A percentile compares a stretch with the other conserved stretches of the same genome.
These are phyloP conservation scores for Malurus cyaneus DNA, from an alignment of 2,113 vertebrate genomes.

Conservation along the genomic window DNA sequence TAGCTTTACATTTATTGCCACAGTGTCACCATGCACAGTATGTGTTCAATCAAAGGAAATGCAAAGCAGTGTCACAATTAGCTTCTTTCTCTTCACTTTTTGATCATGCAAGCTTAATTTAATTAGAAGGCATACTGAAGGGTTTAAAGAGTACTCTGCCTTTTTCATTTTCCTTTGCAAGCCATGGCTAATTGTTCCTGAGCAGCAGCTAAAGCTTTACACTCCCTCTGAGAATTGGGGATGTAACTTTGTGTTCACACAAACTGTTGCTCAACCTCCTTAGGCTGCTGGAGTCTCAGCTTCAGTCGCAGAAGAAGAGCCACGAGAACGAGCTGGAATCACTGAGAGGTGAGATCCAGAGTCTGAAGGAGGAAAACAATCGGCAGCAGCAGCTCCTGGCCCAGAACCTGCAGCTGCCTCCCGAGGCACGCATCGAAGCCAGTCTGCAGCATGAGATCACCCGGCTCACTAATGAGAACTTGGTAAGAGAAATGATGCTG, in stretches of 20 bases:
- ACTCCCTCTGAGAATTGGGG: not conserved
- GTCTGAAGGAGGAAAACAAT: constrained; percentile 95
- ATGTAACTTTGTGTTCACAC: not conserved
- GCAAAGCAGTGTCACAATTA: not conserved
- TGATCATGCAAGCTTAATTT: constrained; percentile 24
- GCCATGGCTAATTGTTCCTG: constrained; percentile 38
- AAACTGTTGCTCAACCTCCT: not conserved
- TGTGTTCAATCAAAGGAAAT: not conserved
- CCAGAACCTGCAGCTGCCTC: constrained; percentile 96
- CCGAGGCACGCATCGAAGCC: constrained; percentile 94
- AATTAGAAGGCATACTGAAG: constrained; percentile 46
- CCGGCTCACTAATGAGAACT: constrained; percentile 94
- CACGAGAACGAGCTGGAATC: constrained; percentile 88
- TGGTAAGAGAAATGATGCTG: constrained; percentile 74
- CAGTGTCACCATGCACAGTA: not conserved
- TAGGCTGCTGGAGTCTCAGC: constrained; percentile 93
- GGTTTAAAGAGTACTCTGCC: constrained; percentile 49
- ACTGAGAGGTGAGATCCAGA: constrained; percentile 90
- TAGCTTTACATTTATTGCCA: not conserved
- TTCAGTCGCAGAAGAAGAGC: constrained; percentile 90
- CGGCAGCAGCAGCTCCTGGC: constrained; percentile 96
- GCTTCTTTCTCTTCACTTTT: not conserved
- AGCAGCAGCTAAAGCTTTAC: constrained; percentile 34
- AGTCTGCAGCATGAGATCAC: constrained; percentile 98
- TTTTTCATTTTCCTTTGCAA: constrained; percentile 54